A percentile compares a stretch with the other conserved stretches of the same genome.
Evolutionary conservation across 1,140 invertebrate species (phyloP).

Genomic region (Zaprionus davidi): DNA sequence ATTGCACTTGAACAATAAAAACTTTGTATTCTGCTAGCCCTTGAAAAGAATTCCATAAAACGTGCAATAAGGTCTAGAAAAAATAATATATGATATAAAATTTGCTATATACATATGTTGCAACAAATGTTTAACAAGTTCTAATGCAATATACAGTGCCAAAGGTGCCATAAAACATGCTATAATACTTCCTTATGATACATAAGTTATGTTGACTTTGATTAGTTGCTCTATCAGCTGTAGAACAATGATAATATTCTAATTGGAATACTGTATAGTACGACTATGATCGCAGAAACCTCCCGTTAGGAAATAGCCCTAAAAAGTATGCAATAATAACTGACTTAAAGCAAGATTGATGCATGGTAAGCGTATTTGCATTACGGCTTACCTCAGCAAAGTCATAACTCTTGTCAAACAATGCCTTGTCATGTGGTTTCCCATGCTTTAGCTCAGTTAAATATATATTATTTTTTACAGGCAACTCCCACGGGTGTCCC

Average conservation of each 20-base stretch:
- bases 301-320: neutral
- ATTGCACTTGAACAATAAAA: neutral
- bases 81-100: neutral
- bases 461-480: slow-evolving; percentile 1
- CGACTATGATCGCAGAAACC: too few species aligned
- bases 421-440: slow-evolving; percentile 1
- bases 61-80: neutral
- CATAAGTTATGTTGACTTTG: neutral
- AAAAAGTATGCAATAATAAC: neutral
- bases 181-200: neutral
- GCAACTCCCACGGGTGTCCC: slow-evolving; percentile 2
- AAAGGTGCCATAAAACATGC: neutral
- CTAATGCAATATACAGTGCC: too few species aligned
- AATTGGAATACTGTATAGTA: too few species aligned
- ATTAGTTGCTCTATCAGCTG: neutral
- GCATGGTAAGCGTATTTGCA: neutral
- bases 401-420: neutral
- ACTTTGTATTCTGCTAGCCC: neutral
- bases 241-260: neutral
- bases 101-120: neutral
- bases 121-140: too few species aligned
- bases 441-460: neutral
- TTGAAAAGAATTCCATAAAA: neutral
- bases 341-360: neutral
- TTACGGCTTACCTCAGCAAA: neutral